These are phyloP conservation scores for Tricholaema leucomelas DNA, from an alignment of 2,113 vertebrate genomes.

Conservation along the genomic window DNA sequence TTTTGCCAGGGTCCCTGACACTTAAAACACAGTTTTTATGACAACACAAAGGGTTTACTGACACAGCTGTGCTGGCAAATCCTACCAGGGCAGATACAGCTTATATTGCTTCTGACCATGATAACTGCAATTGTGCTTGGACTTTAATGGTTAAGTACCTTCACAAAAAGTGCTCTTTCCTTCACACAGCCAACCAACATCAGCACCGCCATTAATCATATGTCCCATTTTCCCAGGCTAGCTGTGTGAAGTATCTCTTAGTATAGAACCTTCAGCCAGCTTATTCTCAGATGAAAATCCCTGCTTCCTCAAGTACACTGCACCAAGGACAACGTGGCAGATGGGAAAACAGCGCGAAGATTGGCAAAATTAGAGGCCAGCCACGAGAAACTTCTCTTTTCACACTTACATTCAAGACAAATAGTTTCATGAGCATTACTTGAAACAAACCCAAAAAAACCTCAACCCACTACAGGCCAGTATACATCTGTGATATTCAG, in stretches of 20 bases:
- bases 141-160: not conserved
- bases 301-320: not conserved
- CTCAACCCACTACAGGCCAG: not conserved
- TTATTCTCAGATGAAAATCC: not conserved
- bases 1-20: not conserved
- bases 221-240: not conserved
- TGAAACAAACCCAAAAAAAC: not conserved
- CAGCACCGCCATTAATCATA: not conserved
- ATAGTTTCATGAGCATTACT: not conserved
- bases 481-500: not conserved
- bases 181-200: not conserved
- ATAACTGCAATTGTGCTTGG: not conserved
- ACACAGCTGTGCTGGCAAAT: conserved; percentile 16
- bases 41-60: conserved; percentile 5
- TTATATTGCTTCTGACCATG: not conserved
- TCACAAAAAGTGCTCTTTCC: not conserved
- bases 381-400: not conserved
- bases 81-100: not conserved
- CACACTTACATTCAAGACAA: not conserved
- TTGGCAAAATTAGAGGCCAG: not conserved
- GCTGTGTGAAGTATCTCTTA: not conserved
- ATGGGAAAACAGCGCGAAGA: not conserved
- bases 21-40: not conserved
- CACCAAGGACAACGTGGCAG: not conserved
- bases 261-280: not conserved